Base-by-base conservation (phyloP, 1,140 invertebrate species). In the Lamellibrachia luymesi region DNA sequence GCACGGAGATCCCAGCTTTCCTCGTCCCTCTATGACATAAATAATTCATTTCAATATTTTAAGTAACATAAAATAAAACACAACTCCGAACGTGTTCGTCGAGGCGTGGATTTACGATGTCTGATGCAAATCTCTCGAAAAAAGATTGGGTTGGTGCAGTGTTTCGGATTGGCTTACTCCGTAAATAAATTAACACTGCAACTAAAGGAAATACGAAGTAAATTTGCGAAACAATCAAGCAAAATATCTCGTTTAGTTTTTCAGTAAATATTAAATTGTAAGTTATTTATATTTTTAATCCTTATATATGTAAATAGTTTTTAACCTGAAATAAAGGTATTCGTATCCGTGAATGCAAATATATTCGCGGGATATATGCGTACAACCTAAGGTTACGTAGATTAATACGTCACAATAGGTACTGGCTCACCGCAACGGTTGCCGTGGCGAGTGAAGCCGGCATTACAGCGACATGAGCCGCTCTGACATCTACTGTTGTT, bases 1-100 rank as follows among this genome's bases (percentile, higher is more conserved):
- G 51, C 92, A 93, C 2, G 92, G 92, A 90, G 27, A 38, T 7
- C 92, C 92, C 27, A 93, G 10, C 52, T 93, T 38, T 7, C 92
- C 92, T 93, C 80, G 17, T 50, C 92, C 92, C 27, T 89, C 92
- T 93, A 49, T 1, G 50, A 22, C 6, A 80, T 17, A 80, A 80
- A 17, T 22, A 10, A 80, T 80, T 0, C 2, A 38, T 38, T 38
- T 22, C 25, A 22, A 22, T 22, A 80, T 80, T 6, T 38, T 80
- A 80, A 80, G 2, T 22, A 4, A 10, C 17, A 22, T 80, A 80
- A 22, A 80, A 10, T 10, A 17, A 80, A 80, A 80, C 13, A 17
- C 13, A 80, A 80, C 25, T 22, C 25, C 17, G 64, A 80, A 22
- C 13, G 25, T 17, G 13, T 22, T 22, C 17, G 8, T 80, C 64